A percentile compares a stretch with the other conserved stretches of the same genome.
Conservation (phyloP, 2,113 vertebrate species). For the Ptilorrhoa leucosticta region DNA sequence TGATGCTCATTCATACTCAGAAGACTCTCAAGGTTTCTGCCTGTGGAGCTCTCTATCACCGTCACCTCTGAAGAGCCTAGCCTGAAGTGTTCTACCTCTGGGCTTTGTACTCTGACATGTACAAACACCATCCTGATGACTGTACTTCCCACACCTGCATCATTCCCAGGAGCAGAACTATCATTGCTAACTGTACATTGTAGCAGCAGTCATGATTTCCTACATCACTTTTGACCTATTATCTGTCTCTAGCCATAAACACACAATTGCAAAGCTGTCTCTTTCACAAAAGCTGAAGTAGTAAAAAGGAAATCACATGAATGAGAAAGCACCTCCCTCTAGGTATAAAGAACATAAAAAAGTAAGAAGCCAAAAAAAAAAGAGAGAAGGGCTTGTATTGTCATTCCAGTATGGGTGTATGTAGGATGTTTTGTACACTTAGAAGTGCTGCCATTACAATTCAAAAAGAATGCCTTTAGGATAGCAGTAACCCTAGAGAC, state of each 20-base stretch:
- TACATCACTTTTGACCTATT: background rate
- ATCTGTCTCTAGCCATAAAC: background rate
- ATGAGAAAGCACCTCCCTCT: background rate
- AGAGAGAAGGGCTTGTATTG: background rate
- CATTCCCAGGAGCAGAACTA: background rate
- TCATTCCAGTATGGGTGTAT: background rate
- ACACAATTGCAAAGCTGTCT: background rate
- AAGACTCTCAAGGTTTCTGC: background rate
- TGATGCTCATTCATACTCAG: rapidly evolving
- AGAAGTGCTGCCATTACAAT: background rate
- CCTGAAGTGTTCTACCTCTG: background rate
- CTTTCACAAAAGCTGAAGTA: background rate
- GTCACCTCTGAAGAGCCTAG: background rate
- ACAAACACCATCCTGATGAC: background rate
- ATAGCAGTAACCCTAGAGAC: background rate
- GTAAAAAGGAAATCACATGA: background rate
- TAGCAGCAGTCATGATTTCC: background rate
- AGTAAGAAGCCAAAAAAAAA: background rate
- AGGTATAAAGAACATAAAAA: background rate
- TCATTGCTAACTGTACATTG: too few species aligned
- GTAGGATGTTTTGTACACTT: background rate
- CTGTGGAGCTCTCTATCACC: background rate
- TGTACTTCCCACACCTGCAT: background rate
- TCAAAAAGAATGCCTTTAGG: background rate
- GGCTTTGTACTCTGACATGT: background rate